Conservation (phyloP, 2,113 vertebrate species). For the Sturnira hondurensis region DNA sequence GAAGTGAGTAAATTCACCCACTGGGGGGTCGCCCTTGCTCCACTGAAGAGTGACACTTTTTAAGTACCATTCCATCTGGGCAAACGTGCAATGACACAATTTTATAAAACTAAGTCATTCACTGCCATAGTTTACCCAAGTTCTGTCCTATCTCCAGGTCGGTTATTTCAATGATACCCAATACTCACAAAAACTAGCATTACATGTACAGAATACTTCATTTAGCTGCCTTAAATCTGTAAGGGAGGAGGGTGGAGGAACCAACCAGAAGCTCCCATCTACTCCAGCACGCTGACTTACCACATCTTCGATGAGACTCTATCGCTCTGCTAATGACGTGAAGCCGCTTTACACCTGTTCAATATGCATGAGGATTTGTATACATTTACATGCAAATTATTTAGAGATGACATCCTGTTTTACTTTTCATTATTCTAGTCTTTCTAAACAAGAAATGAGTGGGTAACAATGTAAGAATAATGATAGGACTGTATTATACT, state of each 20-base stretch:
- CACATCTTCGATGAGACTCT: not conserved
- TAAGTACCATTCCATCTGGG: not conserved
- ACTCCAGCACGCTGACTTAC: not conserved
- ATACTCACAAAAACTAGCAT: not conserved
- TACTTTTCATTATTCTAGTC: not conserved
- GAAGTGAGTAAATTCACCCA: not conserved
- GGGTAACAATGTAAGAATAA: not conserved
- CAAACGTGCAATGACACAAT: not conserved
- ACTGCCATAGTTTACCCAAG: not conserved
- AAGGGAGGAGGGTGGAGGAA: not conserved
- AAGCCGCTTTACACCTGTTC: not conserved
- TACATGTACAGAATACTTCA: not conserved
- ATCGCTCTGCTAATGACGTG: not conserved
- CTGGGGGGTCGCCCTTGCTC: slow-evolving; percentile 27
- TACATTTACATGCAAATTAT: slow-evolving; percentile 5
- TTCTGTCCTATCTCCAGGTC: not conserved
- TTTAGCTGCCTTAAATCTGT: not conserved
- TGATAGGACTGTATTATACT: not conserved
- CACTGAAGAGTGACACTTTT: not conserved
- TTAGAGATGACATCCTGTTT: not conserved
- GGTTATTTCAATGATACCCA: not conserved
- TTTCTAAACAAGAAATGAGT: not conserved
- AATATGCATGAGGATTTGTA: not conserved
- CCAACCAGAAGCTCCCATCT: not conserved
- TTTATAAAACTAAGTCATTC: not conserved